Conservation (phyloP, 2,113 vertebrate species). For the Notarius quadriscutis region DNA sequence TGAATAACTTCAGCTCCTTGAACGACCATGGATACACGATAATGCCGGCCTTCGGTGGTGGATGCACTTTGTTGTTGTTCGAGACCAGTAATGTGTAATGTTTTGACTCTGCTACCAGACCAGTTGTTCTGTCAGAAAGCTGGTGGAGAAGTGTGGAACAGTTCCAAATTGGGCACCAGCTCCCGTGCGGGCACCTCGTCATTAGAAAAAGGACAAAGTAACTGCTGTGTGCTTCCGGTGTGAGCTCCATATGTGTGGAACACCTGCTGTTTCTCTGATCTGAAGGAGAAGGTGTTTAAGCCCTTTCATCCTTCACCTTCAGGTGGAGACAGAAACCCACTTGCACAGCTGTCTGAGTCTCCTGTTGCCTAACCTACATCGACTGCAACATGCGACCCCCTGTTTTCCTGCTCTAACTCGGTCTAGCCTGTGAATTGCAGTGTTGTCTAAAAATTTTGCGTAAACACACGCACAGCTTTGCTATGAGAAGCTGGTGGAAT, state of each 20-base stretch:
- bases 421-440: background rate
- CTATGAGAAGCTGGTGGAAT: background rate
- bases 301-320: conserved; percentile 13
- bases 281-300: background rate
- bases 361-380: conserved; percentile 1
- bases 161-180: background rate
- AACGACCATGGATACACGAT: background rate
- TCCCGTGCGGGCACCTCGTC: background rate
- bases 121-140: background rate
- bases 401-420: background rate
- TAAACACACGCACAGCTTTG: background rate
- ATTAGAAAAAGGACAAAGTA: background rate
- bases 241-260: conserved; percentile 49
- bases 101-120: background rate
- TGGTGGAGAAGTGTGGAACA: background rate
- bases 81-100: background rate
- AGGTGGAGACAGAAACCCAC: background rate
- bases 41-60: background rate
- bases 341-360: conserved; percentile 17
- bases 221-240: conserved; percentile 45
- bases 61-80: background rate
- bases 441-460: background rate
- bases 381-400: background rate
- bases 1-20: background rate
- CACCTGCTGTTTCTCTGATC: conserved; percentile 56